Conservation (phyloP, 2,888 invertebrate genomes). For the Tenthredo amoena region DNA sequence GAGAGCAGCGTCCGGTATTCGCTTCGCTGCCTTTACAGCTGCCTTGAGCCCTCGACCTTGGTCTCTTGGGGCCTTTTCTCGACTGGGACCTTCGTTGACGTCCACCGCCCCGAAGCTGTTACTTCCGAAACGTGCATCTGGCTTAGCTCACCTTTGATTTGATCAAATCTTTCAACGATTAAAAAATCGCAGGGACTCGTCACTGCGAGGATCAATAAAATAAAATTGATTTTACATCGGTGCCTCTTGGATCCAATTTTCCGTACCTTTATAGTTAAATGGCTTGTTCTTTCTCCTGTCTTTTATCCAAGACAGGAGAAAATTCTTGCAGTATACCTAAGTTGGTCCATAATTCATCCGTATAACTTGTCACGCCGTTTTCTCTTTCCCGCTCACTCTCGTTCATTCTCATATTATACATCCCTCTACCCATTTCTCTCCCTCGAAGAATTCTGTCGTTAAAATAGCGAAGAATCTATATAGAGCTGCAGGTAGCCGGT, state of each 20-base stretch:
- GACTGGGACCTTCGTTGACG: conserved; percentile 28
- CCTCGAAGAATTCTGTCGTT: conserved; percentile 1
- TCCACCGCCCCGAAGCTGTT: neutral
- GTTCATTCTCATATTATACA: neutral
- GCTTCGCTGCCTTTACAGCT: conserved; percentile 28
- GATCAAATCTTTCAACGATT: neutral
- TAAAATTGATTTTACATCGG: neutral
- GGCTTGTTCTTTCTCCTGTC: neutral
- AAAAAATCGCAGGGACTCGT: neutral
- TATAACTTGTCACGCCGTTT: conserved; percentile 2
- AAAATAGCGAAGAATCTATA: conserved; percentile 15
- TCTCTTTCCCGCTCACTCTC: neutral
- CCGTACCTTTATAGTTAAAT: neutral
- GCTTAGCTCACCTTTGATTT: neutral
- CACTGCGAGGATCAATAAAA: neutral
- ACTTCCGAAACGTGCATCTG: neutral
- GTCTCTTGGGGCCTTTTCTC: conserved; percentile 30
- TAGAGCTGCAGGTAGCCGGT: neutral
- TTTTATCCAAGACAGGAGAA: neutral
- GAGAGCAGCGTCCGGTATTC: conserved; percentile 44
- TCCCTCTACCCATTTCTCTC: neutral
- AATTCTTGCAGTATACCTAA: neutral
- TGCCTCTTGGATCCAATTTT: neutral
- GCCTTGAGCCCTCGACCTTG: conserved; percentile 36
- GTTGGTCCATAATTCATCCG: conserved; percentile 17